Base-by-base conservation (phyloP, 35 echinoderm and acorn worm genomes). In the Ophioderma brevispina region DNA sequence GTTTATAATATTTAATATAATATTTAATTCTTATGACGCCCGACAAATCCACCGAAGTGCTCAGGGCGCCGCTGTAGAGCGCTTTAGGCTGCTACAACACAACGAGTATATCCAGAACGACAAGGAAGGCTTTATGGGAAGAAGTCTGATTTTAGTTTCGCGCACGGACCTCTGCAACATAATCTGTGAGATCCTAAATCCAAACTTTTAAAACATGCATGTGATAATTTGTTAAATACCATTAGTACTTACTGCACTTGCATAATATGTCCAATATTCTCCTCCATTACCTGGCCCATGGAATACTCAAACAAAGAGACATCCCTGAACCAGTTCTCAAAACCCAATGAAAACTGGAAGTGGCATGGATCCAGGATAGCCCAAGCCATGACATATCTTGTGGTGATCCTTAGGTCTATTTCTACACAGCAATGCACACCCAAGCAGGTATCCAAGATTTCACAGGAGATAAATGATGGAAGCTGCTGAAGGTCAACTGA, bases 341-440 rank as follows among this genome's bases (percentile, higher is more conserved):
- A 1, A 14, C 13, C 78, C 14, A 80, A 0, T 0, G 32, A 0
- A 21, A 85, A 59, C 23, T 52, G 31, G 55, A 64, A 85, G 55
- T 85, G 63, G 55, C 83, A 85, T 8, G 50, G 55, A 64, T 85
- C 46, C 56, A 85, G 35, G 56, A 64, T 64, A 14, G 63, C 43
- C 46, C 50, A 85, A n/a, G 55, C 55, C 35, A 34, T 64, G 52
- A 85, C 32, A 37, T 8, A 64, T 19, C 83, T 52, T 18, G 32
- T 85, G 13, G 52, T 36, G 0, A 85, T 85, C 37, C 70, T 37
- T 0, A 85, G 38, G 52, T 85, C 83, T 31, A 64, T 64, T 15
- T 64, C 52, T 19, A 39, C 33, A 85, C 83, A 85, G 52, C 83
- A 85, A 36, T 23, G 32, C 21, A 85, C 36, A 25, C 83, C 83